Base-by-base conservation (phyloP, 2,113 vertebrate genomes). In the Stegostoma tigrinum region DNA sequence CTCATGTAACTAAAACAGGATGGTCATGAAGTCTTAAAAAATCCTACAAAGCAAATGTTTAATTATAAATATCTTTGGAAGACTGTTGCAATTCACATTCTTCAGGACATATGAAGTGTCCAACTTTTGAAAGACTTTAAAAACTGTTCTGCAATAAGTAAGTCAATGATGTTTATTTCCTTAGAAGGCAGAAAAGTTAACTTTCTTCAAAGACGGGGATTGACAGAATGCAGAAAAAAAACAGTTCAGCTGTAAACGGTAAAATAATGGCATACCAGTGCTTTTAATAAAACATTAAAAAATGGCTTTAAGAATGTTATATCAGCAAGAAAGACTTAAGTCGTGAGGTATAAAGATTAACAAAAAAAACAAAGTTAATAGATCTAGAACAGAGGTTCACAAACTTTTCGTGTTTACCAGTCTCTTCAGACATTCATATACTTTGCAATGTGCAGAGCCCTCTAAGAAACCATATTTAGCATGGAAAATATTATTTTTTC, bases 251-350 rank as follows among this genome's bases (percentile, higher is more conserved):
- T 38, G 61, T 67, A 93, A 96, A 97, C 34, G 80, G 95, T 96
- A 97, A 97, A 96, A 94, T 96, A 96, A 96, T 97, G 97, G 96
- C 96, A 96, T 19, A 93, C 6, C 19, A 21, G 61, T 93, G 34
- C 89, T 66, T 83, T 83, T 93, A 90, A 89, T 89, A 93, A 91
- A 66, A 67, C n/a, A 45, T 93, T 66, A 10, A 93, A 66, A 64
- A 66, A 66, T 67, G 72, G 80, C 21, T 80, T 80, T 83, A 83
- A 90, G 55, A 61, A 90, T 90, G 87, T 90, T 90, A 95, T 45
- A 72, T 52, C 94, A 95, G 94, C 94, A 95, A 52, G 68, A 70
- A 52, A 72, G 68, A 95, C 68, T 75, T 27, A 89, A 89, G 86
- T 95, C 21, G 38, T 95, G 68, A 95, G 68, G 42, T 48, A 12